Base-by-base conservation (phyloP, 2,888 invertebrate species). In the Campopleginae sp. region DNA sequence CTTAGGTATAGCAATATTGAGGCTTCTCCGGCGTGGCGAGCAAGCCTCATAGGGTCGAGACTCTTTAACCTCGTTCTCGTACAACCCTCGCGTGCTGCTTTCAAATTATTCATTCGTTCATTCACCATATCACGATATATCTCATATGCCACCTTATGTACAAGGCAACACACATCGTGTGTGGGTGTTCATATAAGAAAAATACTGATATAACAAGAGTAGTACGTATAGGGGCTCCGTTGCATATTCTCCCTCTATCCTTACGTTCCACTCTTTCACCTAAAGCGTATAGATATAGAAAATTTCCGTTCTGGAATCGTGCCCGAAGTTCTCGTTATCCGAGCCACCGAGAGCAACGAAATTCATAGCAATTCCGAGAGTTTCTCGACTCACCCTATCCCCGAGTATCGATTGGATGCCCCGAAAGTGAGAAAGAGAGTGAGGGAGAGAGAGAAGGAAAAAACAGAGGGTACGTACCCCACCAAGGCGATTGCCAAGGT, bases 21-120 rank as follows among this genome's bases (percentile, higher is more conserved):
- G 33, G 68, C 54, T 74, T 75, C 54, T 77, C 70, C 65, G 65
- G 27, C 51, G 66, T 63, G 79, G 71, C 70, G 58, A 63, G 70
- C 44, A 75, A 71, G 76, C 51, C 65, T 42, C 68, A 61, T 68
- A 68, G 78, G 68, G 71, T 75, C 82, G 85, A 82, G 79, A 76
- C 82, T 79, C 79, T 82, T 82, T 79, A 85, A 82, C 85, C 82
- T 68, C 76, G 58, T 85, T 85, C 85, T 46, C 82, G 82, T 82
- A 80, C 82, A 61, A 77, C 66, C 72, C 66, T 85, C 82, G 82
- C 85, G 85, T 80, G 85, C 31, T 19, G 71, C 76, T 77, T 58
- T 82, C 85, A 80, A 85, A 85, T 85, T 80, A 85, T 85, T 85
- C 76, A 85, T 85, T 82, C 85, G 85, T 85, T 85, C 85, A 85